Evolutionary conservation across 2,797 vertebrate species (phyloP).

Genomic region (Poecilia gillii): DNA sequence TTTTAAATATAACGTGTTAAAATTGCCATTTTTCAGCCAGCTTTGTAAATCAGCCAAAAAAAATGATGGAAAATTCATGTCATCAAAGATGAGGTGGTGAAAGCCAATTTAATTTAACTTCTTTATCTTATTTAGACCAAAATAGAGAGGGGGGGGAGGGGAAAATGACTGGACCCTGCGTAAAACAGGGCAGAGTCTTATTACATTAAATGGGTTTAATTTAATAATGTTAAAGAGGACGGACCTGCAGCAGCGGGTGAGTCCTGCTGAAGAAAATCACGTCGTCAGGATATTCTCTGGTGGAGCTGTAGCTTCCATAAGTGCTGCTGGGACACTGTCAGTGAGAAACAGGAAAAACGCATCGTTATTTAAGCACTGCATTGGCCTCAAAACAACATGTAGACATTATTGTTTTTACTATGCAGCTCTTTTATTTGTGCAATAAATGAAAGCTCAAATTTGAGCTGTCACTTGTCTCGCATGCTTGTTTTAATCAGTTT

Average conservation of each 20-base stretch:
- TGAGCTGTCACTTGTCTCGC: not conserved
- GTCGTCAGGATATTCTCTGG: conserved; percentile 86
- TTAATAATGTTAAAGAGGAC: conserved; percentile 33
- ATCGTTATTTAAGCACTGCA: not conserved
- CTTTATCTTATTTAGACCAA: conserved; percentile 15
- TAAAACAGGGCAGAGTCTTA: conserved; percentile 16
- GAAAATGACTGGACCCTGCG: not conserved
- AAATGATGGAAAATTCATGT: conserved; percentile 3
- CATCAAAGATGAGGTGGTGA: conserved; percentile 1
- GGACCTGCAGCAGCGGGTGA: conserved; percentile 79
- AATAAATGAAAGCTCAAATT: not conserved
- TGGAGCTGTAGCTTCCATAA: conserved; percentile 84
- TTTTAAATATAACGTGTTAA: conserved; percentile 6
- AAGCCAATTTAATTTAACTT: conserved; percentile 19
- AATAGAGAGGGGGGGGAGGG: conserved; percentile 9
- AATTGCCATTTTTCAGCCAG: not conserved
- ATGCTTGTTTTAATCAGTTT: not conserved
- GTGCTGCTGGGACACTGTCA: conserved; percentile 85
- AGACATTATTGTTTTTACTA: not conserved
- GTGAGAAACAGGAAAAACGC: not conserved
- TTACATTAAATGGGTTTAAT: conserved; percentile 29
- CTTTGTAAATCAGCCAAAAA: not conserved
- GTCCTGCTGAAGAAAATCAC: conserved; percentile 88
- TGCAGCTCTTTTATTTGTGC: not conserved
- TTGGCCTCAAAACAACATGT: not conserved